Evolutionary conservation across 1,140 invertebrate genomes (phyloP).

Genomic region (Hesperophylax magnus): DNA sequence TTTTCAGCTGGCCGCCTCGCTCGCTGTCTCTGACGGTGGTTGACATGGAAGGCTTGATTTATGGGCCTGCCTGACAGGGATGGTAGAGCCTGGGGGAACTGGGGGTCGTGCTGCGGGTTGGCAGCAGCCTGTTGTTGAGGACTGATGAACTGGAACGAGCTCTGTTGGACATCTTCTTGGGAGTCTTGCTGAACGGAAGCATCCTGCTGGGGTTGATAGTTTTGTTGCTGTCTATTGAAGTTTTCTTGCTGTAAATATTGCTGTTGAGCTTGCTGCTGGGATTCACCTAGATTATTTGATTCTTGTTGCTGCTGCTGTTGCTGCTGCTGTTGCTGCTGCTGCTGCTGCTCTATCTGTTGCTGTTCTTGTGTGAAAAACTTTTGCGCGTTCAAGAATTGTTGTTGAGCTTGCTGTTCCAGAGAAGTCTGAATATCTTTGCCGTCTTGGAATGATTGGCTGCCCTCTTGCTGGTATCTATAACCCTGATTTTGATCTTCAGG

Average conservation of each 20-base stretch:
- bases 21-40: constrained; percentile 64
- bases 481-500: constrained; percentile 46
- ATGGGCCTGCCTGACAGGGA: constrained; percentile 46
- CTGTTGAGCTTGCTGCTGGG: constrained; percentile 59
- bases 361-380: constrained; percentile 40
- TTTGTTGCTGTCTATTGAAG: constrained; percentile 18
- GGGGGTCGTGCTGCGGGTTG: constrained; percentile 58
- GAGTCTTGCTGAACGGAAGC: constrained; percentile 5
- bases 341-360: constrained; percentile 56
- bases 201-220: background rate
- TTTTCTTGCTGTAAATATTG: constrained; percentile 22
- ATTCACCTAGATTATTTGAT: constrained; percentile 64
- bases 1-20: constrained; percentile 65
- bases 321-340: constrained; percentile 51
- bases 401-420: constrained; percentile 37
- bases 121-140: constrained; percentile 28
- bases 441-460: constrained; percentile 48
- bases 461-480: constrained; percentile 50
- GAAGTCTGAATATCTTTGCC: constrained; percentile 60
- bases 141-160: constrained; percentile 36
- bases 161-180: constrained; percentile 22
- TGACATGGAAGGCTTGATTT: constrained; percentile 60
- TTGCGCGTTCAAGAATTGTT: constrained; percentile 43
- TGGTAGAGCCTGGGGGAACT: constrained; percentile 59
- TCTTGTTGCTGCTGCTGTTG: constrained; percentile 63